Conservation (phyloP, 1,140 invertebrate genomes). For the Panagrolaimus sp. region DNA sequence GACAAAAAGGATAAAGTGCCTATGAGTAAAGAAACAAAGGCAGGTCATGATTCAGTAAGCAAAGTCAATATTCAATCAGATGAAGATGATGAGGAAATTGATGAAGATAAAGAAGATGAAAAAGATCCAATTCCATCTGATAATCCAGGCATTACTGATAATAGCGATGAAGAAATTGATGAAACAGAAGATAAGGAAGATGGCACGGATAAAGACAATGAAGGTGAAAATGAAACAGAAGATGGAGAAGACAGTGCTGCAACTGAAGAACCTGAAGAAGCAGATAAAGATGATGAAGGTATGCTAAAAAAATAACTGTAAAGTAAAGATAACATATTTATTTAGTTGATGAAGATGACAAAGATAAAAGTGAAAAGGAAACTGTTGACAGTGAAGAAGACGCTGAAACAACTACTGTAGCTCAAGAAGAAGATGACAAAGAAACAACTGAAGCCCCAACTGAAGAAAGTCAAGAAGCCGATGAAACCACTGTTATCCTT, state of each 20-base stretch:
- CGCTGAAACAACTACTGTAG: background rate
- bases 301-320: too few relatives aligned
- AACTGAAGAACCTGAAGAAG: background rate
- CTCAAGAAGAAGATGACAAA: background rate
- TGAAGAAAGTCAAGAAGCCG: background rate
- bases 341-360: too few relatives aligned
- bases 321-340: too few relatives aligned
- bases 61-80: background rate
- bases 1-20: too few relatives aligned
- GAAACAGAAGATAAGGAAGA: constrained; percentile 9
- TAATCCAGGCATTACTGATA: too few relatives aligned
- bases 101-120: background rate
- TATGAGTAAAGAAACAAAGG: too few relatives aligned
- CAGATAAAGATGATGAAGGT: background rate
- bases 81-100: background rate
- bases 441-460: background rate
- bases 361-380: too few relatives aligned
- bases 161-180: constrained; percentile 3
- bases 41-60: too few relatives aligned
- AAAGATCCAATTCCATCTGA: background rate
- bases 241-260: background rate
- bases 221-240: background rate
- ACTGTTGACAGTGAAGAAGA: background rate
- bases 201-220: background rate
- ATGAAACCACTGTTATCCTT: background rate